Percentiles rank a stretch among this genome's conserved stretches.
phyloP scores from a whole-genome alignment of 2,888 invertebrate genomes.

The Acanthosoma haemorrhoidale region DNA sequence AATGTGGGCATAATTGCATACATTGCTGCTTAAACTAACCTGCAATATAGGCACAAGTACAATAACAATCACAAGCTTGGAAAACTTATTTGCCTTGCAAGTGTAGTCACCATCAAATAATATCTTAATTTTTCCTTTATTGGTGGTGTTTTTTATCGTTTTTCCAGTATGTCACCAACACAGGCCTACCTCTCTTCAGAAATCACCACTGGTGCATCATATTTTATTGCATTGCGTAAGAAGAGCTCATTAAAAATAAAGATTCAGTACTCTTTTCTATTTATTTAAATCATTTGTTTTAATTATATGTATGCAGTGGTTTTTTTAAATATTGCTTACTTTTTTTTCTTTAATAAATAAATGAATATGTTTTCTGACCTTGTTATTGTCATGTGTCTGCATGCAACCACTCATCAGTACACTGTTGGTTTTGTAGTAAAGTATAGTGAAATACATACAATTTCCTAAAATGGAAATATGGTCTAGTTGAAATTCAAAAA shows the following conservation, averaged over 20 bases:
- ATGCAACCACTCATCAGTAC: neutral
- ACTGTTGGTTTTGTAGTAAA: neutral
- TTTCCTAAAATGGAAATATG: too few species aligned
- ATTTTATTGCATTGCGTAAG: too few species aligned
- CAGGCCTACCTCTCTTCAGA: too few species aligned
- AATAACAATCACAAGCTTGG: slow-evolving; percentile 12
- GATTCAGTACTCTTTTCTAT: neutral
- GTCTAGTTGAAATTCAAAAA: too few species aligned
- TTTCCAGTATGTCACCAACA: too few species aligned
- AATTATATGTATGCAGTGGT: neutral
- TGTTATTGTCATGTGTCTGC: slow-evolving; percentile 22
- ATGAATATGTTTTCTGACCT: slow-evolving; percentile 28
- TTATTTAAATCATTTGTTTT: neutral
- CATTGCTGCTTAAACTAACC: neutral
- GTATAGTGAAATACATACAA: too few species aligned
- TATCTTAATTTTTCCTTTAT: neutral
- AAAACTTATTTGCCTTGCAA: slow-evolving; percentile 7
- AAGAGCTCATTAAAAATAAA: too few species aligned
- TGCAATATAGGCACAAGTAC: neutral
- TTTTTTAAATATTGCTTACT: too few species aligned
- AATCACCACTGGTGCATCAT: too few species aligned
- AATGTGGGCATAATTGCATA: slow-evolving; percentile 24
- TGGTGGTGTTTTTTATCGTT: neutral
- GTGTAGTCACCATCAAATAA: too few species aligned
- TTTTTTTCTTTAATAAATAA: neutral